Base-by-base conservation (phyloP, 2,113 vertebrate species). In the Chaetorhynchus papuensis region DNA sequence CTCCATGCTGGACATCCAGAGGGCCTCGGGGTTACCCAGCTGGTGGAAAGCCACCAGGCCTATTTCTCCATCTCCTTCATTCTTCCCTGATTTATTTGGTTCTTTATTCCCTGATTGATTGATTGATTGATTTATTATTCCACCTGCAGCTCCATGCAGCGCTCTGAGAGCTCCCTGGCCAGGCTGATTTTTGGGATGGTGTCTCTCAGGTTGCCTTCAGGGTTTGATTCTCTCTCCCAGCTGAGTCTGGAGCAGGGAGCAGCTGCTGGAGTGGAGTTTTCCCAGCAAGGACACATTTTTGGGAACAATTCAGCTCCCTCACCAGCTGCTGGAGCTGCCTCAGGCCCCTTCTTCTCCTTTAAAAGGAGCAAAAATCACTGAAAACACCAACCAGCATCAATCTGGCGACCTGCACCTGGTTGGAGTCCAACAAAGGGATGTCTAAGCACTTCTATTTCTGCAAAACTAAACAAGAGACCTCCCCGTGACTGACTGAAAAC, bases 311-410 rank as follows among this genome's bases (percentile, higher is more conserved):
- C 87, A 96, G 81, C 22, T 75, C 91, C 71, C 69, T 95, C 63
- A 98, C 28, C 87, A 92, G 96, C 69, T 97, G 94, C 95, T 96
- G 96, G 74, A 94, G 96, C 72, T 63, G 52, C 92, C 87, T 95
- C 82, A 98, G 98, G 97, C 33, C 97, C 14, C 6, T 94, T 37
- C 16, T 94, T 64, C 61, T 60, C 81, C 75, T 96, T 89, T 15
- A 57, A 91, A 53, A 93, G 59, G 22, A 99, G 97, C 6, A 83
- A 96, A 97, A 99, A 98, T 27, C 87, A 97, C 92, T 96, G 94
- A 75, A 96, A 91, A 92, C 75, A 65, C 75, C 79, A 90, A 93
- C 60, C 50, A 35, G 35, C 87, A 80, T 56, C 91, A 35, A 2
- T 13, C 50, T 44, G 33, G 69, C 75, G 83, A 79, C 89, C 93